phyloP scores from a whole-genome alignment of 1,140 invertebrate species.

The Yoshiicerus persimilis region DNA sequence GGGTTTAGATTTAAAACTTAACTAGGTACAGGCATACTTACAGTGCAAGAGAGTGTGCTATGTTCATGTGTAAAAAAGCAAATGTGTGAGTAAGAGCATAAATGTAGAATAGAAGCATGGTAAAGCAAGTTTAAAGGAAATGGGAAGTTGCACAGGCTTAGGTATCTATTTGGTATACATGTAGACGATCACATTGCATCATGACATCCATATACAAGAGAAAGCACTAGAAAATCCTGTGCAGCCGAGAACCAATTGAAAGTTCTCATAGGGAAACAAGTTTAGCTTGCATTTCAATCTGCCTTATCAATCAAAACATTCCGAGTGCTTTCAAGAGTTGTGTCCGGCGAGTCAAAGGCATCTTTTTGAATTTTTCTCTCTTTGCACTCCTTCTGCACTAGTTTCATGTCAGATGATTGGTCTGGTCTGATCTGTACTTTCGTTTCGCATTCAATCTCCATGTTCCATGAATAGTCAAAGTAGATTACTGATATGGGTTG shows the following conservation, averaged over 20 bases:
- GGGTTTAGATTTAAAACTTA: background rate
- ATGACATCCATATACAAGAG: conserved; percentile 3
- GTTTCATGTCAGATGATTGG: background rate
- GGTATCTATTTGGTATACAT: too few relatives aligned
- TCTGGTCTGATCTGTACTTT: background rate
- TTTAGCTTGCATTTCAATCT: conserved; percentile 33
- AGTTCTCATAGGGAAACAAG: background rate
- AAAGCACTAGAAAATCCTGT: conserved; percentile 10
- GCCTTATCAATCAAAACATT: conserved; percentile 47
- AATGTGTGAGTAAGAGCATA: background rate
- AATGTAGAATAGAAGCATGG: too few relatives aligned
- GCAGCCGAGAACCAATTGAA: background rate
- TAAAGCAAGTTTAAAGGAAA: too few relatives aligned
- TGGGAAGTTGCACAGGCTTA: too few relatives aligned
- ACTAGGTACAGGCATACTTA: background rate
- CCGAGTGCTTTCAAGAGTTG: conserved; percentile 34
- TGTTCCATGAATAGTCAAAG: conserved; percentile 23
- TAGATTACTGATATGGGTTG: conserved; percentile 29
- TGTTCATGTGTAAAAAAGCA: background rate
- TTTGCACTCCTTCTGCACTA: background rate
- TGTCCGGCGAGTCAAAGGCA: background rate
- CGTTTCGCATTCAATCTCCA: background rate
- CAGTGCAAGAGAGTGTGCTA: background rate
- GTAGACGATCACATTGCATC: background rate
- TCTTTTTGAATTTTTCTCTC: background rate